phyloP scores from a whole-genome alignment of 1,140 invertebrate genomes.

The Ctenoplectra terminalis region DNA sequence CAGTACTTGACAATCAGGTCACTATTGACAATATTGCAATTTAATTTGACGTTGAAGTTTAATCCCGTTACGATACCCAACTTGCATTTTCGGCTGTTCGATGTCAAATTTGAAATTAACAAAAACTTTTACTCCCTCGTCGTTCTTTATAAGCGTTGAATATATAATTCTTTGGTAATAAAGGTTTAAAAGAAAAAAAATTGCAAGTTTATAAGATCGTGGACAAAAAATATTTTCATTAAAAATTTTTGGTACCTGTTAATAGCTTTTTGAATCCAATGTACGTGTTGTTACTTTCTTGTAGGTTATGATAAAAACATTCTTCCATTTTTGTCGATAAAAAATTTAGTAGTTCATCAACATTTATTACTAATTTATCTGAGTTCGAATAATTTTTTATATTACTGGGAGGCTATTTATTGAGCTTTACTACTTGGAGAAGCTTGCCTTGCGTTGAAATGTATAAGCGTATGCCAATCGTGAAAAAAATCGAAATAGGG shows the following conservation, averaged over 20 bases:
- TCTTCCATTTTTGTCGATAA: too few relatives aligned
- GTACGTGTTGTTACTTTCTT: too few relatives aligned
- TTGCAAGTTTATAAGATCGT: too few relatives aligned
- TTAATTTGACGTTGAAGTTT: background rate
- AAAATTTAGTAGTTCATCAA: too few relatives aligned
- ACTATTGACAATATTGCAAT: constrained; percentile 1
- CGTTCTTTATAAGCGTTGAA: too few relatives aligned
- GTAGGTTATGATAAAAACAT: too few relatives aligned
- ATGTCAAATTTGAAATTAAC: background rate
- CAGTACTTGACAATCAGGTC: constrained; percentile 34
- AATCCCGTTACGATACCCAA: background rate
- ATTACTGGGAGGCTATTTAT: background rate
- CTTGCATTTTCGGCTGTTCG: background rate
- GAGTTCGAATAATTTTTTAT: too few relatives aligned
- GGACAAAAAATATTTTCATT: background rate
- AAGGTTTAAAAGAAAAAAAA: background rate
- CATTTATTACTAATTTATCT: too few relatives aligned
- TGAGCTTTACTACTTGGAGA: background rate
- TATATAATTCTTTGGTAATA: too few relatives aligned
- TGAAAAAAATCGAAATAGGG: background rate
- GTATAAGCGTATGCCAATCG: background rate
- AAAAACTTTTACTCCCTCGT: background rate
- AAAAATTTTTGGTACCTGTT: background rate
- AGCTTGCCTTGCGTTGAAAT: background rate
- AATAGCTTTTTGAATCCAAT: too few relatives aligned